Evolutionary conservation across 2,797 vertebrate genomes (phyloP), one percentile per base, ranked within the genome.

Genomic region (Scarus forsteni): DNA sequence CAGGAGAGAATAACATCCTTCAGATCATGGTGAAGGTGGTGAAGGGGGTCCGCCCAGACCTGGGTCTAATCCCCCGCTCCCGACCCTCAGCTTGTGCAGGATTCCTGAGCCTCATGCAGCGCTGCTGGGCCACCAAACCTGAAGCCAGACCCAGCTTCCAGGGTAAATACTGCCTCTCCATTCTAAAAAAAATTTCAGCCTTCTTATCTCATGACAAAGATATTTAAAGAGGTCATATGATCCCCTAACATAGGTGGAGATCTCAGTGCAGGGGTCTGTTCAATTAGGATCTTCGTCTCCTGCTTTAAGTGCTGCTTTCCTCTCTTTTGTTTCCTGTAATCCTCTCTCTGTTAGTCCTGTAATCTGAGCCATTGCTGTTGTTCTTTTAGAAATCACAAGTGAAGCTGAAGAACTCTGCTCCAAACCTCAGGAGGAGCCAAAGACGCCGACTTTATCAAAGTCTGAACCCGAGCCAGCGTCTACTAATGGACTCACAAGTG

Each of bases 21-120:
- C 97, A 99, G 85, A 96, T 99, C 83, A 99, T 99, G 98, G 96
- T 99, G 87, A 98, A 98, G 87, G 98, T 99, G 77, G 97, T 98
- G 50, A 97, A 96, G 80, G 98, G 98, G 6, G 92, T 96, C 68
- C 97, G 98, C 71, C 98, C 97, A 0, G 97, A 98, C 91, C 88
- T 98, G 73, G 95, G 91, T 0, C 85, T 92, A 0, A 66, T 99
- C 69, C 95, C 97, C 48, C 96, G 97, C 53, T 94, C 94, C 80
- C 94, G 97, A 75, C 97, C 97, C 1, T 94, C 90, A 0, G 92
- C 96, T 66, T 99, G 96, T 64, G 59, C 93, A 0, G 95, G 91
- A 15, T 96, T 99, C 84, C 89, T 99, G 77, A 91, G 81, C 74
- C 95, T 99, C 74, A 99, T 99, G 97, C 95, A 98, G 83, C 89